Base-by-base conservation (phyloP, 2,888 invertebrate genomes). In the Micropterix aruncella region DNA sequence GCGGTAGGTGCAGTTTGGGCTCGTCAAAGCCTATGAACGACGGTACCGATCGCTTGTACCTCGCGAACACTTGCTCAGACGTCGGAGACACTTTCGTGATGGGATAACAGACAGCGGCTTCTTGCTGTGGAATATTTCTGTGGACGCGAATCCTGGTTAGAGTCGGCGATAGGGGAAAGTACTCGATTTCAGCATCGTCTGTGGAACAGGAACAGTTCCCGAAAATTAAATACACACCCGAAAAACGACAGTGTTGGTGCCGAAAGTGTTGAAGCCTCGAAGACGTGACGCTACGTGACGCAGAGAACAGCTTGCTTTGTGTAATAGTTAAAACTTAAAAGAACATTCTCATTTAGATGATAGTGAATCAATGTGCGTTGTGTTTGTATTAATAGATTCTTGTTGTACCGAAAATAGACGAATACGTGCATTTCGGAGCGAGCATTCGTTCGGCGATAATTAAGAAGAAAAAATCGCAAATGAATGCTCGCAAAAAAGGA, bases 181-280 rank as follows among this genome's bases (percentile, higher is more conserved):
- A 87, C 70, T 87, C 85, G 60, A 86, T 79, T 68, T 81, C 79
- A 56, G 80, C 69, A 59, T 80, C 77, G 72, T 83, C 84, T 83
- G 82, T 67, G 77, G 70, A 77, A 65, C 60, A 48, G 46, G 43
- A 51, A 27, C 3, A 27, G 27, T 27, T 12, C 27, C 7, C 27
- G 27, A 12, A 12, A 7, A 27, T 27, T 27, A 27, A 27, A 27
- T 27, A 27, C 7, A 27, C 12, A 27, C n/a, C n/a, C n/a, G n/a
- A n/a, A n/a, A 16, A 19, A 16, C 18, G 18, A 37, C 37, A 37
- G 37, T 16, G n/a, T 27, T 27, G 27, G 27, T 27, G 27, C 27
- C 27, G 27, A 27, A 12, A 27, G 27, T 7, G 12, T 7, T 27
- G 12, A 27, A 27, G 12, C 27, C 27, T 27, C 12, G 7, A 27